phyloP scores from a whole-genome alignment of 2,888 invertebrate species.

The Ganaspis brasiliensis region DNA sequence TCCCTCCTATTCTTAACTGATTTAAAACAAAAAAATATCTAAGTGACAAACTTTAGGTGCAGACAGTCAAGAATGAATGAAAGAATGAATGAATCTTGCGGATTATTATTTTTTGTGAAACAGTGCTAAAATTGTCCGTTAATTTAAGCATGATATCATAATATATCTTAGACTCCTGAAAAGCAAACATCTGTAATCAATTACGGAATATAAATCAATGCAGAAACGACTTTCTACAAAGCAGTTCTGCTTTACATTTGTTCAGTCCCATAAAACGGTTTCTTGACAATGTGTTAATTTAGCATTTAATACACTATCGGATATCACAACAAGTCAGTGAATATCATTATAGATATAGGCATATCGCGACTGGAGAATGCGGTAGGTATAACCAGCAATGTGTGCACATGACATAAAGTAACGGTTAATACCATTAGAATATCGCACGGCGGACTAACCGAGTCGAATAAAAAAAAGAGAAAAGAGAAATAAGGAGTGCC shows the following conservation, averaged over 20 bases:
- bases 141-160: background rate
- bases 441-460: constrained; percentile 63
- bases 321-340: constrained; percentile 26
- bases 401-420: constrained; percentile 59
- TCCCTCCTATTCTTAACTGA: no score
- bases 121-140: background rate
- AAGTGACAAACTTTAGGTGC: no score
- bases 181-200: background rate
- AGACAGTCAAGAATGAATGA: no score
- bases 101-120: no score
- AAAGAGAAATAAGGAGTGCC: constrained; percentile 50
- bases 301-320: constrained; percentile 16
- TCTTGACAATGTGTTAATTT: constrained; percentile 24
- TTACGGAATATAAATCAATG: background rate
- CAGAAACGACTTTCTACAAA: background rate
- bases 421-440: constrained; percentile 73
- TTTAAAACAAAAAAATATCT: no score
- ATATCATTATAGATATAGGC: constrained; percentile 35
- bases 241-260: background rate
- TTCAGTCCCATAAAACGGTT: background rate
- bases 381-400: constrained; percentile 38
- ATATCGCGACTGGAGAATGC: constrained; percentile 35
- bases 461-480: constrained; percentile 55
- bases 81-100: no score
- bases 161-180: background rate